Conservation (phyloP, 2,888 invertebrate species). For the Herminia tarsipennalis region DNA sequence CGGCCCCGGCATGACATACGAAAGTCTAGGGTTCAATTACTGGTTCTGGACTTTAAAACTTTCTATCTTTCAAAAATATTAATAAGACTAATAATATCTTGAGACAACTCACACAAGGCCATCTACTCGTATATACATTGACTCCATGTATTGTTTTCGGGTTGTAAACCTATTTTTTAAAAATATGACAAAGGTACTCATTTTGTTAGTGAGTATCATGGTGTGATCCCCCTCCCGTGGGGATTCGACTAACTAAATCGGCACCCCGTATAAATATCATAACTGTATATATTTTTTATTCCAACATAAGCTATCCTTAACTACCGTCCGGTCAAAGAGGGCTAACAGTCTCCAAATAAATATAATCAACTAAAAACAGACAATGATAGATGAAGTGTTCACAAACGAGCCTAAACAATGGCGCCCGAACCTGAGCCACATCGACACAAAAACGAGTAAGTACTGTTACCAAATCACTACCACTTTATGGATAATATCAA, state of each 20-base stretch:
- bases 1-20: too few relatives aligned
- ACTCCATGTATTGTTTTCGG: too few relatives aligned
- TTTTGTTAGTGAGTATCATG: not conserved
- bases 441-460: slow-evolving; percentile 21
- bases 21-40: too few relatives aligned
- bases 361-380: slow-evolving; percentile 33
- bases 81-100: too few relatives aligned
- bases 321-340: slow-evolving; percentile 2
- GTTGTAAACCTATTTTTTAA: too few relatives aligned
- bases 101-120: too few relatives aligned
- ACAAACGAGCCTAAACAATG: slow-evolving; percentile 25
- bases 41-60: too few relatives aligned
- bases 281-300: not conserved
- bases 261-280: not conserved
- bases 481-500: not conserved
- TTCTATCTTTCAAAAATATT: too few relatives aligned
- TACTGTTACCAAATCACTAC: slow-evolving; percentile 7
- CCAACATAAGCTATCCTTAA: not conserved
- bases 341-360: slow-evolving; percentile 16
- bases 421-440: slow-evolving; percentile 11
- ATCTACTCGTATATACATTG: too few relatives aligned
- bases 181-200: too few relatives aligned
- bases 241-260: too few relatives aligned
- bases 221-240: too few relatives aligned
- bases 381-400: slow-evolving; percentile 29